phyloP scores from a whole-genome alignment of 2,113 vertebrate genomes.

The Colistium nudipinnis region DNA sequence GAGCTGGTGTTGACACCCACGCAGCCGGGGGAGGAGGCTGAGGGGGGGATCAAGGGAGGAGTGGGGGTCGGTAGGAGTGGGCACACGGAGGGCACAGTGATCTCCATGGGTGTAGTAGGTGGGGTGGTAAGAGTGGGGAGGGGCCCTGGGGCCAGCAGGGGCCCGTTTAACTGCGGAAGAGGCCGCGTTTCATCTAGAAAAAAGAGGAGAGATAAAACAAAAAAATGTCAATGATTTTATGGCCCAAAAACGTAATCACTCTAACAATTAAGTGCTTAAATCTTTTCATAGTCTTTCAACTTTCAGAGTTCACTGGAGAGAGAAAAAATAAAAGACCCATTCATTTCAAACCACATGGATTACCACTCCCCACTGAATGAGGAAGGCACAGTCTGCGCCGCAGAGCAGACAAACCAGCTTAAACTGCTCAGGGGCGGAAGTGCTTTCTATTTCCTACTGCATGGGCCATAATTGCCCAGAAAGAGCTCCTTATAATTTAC shows the following conservation, averaged over 20 bases:
- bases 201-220: slow-evolving; percentile 33
- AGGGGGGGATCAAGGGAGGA: slow-evolving; percentile 60
- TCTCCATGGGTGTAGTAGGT: slow-evolving; percentile 75
- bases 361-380: slow-evolving; percentile 36
- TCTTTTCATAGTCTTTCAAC: slow-evolving; percentile 32
- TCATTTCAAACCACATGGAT: slow-evolving; percentile 34
- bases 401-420: slow-evolving; percentile 57
- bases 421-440: slow-evolving; percentile 34
- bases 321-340: slow-evolving; percentile 15
- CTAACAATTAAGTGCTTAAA: slow-evolving; percentile 43
- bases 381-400: background rate
- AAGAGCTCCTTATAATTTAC: slow-evolving; percentile 55
- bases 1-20: slow-evolving; percentile 44
- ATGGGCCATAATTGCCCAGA: slow-evolving; percentile 32
- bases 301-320: slow-evolving; percentile 13
- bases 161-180: slow-evolving; percentile 69
- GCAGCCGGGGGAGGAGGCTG: slow-evolving; percentile 75
- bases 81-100: slow-evolving; percentile 64
- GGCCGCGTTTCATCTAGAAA: slow-evolving; percentile 74
- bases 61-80: slow-evolving; percentile 65
- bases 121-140: slow-evolving; percentile 60
- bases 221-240: slow-evolving; percentile 13
- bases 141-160: slow-evolving; percentile 60
- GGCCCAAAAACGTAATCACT: slow-evolving; percentile 29
- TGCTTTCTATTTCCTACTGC: slow-evolving; percentile 28